Percentiles rank a stretch among this genome's conserved stretches.
These are phyloP conservation scores for Rhea pennata DNA, from an alignment of 2,113 vertebrate genomes.

Conservation along the genomic window DNA sequence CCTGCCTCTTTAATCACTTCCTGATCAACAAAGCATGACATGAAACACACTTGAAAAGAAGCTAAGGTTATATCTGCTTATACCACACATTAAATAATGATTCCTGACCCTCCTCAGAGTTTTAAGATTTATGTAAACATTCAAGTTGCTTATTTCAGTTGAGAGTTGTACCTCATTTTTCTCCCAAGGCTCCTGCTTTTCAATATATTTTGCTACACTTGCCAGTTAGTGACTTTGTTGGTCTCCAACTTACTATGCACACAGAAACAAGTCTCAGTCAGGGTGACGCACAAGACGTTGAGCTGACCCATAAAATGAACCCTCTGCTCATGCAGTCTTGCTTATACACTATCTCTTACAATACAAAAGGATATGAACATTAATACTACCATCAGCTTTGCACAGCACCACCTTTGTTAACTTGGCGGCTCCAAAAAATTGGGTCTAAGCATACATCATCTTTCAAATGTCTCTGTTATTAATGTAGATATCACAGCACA, in stretches of 20 bases:
- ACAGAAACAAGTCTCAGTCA: neutral
- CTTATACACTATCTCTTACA: neutral
- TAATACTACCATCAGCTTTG: neutral
- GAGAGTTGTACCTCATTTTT: neutral
- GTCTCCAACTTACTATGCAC: neutral
- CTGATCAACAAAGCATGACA: neutral
- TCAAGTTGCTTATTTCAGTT: neutral
- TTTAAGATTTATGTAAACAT: neutral
- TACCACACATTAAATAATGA: neutral
- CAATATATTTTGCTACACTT: neutral
- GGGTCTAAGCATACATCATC: neutral
- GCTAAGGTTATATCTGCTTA: neutral
- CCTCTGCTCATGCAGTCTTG: accelerated
- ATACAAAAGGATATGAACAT: neutral
- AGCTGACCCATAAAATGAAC: neutral
- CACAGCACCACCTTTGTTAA: neutral
- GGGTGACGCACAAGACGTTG: neutral
- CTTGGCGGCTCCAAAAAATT: neutral
- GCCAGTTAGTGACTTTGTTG: neutral
- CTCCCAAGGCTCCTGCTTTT: neutral
- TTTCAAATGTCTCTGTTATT: neutral
- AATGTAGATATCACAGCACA: neutral
- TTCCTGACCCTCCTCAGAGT: neutral
- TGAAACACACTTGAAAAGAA: neutral
- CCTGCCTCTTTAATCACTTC: neutral